phyloP scores from a whole-genome alignment of 2,113 vertebrate genomes.

The Tetraodon nigroviridis region DNA sequence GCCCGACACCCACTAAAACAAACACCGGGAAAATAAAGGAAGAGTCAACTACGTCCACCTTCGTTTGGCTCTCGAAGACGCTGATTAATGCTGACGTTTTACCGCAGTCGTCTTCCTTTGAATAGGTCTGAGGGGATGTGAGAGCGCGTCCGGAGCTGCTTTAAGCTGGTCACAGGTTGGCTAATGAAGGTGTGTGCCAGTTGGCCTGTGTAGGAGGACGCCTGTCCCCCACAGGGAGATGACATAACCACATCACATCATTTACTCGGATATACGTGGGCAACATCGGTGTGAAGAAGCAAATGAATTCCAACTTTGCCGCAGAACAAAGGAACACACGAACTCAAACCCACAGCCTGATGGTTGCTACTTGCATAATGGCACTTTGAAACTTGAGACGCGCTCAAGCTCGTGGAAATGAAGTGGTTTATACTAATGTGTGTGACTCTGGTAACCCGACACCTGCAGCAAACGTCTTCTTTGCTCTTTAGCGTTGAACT shows the following conservation, averaged over 20 bases:
- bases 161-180: slow-evolving; percentile 40
- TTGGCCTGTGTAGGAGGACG: slow-evolving; percentile 48
- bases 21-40: slow-evolving; percentile 31
- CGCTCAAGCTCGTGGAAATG: background rate
- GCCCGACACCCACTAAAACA: slow-evolving; percentile 36
- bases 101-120: slow-evolving; percentile 46
- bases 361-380: background rate
- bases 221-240: slow-evolving; percentile 48
- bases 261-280: slow-evolving; percentile 27
- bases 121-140: slow-evolving; percentile 28
- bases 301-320: slow-evolving; percentile 10
- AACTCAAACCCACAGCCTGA: background rate
- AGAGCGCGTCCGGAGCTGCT: slow-evolving; percentile 23
- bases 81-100: slow-evolving; percentile 47
- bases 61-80: slow-evolving; percentile 28
- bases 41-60: slow-evolving; percentile 32
- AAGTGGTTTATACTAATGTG: background rate
- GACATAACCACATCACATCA: slow-evolving; percentile 34
- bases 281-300: slow-evolving; percentile 4
- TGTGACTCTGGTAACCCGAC: slow-evolving; percentile 8
- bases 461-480: slow-evolving; percentile 22
- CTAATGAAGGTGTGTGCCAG: slow-evolving; percentile 46
- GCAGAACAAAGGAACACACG: background rate
- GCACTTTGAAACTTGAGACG: background rate
- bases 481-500: slow-evolving; percentile 20